Evolutionary conservation across 2,888 invertebrate species (phyloP), one percentile per base, ranked within the genome.

Genomic region (Agelastica alni): DNA sequence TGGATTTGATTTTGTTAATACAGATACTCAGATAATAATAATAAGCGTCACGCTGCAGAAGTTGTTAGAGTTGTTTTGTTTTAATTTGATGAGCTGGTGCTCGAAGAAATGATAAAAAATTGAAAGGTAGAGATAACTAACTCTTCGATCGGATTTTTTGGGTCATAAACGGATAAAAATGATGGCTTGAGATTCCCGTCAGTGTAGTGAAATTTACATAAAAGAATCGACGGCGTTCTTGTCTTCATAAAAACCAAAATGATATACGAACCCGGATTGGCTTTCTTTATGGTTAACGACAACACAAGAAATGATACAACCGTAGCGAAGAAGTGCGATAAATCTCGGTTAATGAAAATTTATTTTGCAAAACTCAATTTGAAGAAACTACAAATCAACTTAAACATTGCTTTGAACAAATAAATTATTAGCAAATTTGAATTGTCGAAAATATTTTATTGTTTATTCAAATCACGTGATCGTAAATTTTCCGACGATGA

Each of bases 271-370:
- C 55, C 55, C 49, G 58, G 53, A 62, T 59, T 61, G 61, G 56
- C 47, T 58, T 53, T 57, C 53, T 51, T 56, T 54, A 42, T 52
- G 53, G 56, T 58, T 57, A 56, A 58, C 57, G 59, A 58, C 60
- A 60, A 57, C 60, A 60, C 60, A 59, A 58, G 61, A 63, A 62
- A 63, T 64, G 63, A 64, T 64, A 63, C 62, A 63, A 64, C 60
- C 49, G 60, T 48, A 42, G 51, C 48, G 52, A 62, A 52, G 54
- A 54, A 58, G 46, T 32, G 44, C 54, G 18, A 64, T 65, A 65
- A 67, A 67, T 67, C 63, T 63, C 54, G 42, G 36, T 43, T 67
- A 67, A 67, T 67, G 66, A 67, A 65, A 67, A 67, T 67, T 65
- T 67, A 67, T 67, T 61, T 62, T 61, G 58, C 60, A 59, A 61